Base-by-base conservation (phyloP, 2,113 vertebrate genomes). In the Cyprinus carpio region DNA sequence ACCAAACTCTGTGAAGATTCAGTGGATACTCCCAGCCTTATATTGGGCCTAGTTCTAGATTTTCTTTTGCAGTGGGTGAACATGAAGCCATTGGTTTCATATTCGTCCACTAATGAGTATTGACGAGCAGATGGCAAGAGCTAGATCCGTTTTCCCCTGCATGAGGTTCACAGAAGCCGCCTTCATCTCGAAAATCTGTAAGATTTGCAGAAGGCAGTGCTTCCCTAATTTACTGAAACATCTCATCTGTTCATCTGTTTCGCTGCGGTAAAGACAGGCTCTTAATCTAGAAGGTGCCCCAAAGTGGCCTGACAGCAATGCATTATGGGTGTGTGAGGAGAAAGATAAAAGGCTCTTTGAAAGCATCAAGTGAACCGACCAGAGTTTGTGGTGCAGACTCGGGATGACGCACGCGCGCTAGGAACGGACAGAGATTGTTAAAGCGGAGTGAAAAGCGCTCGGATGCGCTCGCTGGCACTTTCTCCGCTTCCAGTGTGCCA, bases 401-500 rank as follows among this genome's bases (percentile, higher is more conserved):
- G 31, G 29, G 31, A 46, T 82, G 34, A 82, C 29, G 49, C 49
- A 46, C 46, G 37, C 54, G 64, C 49, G 49, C 16, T 49, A 4
- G 16, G 23, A 62, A 56, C 76, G 83, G 46, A n/a, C n/a, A 72
- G 67, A 79, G 83, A 87, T 62, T 43, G 34, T 75, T 85, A 74
- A 81, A 87, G 82, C 71, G 23, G 25, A 85, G 58, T 15, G 29
- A 67, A 46, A 56, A 20, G 18, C 16, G 51, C 34, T 83, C 25
- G 54, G 69, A 62, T 86, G 88, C 89, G 85, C 85, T 85, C 86
- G 87, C 87, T 89, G 88, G 90, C 91, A 90, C 87, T 31, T 91
- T 91, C 65, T 84, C 87, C 67, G 88, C 74, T 86, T 87, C 88
- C 85, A 84, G n/a, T 91, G 92, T 79, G 87, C 90, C 84, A 75